These are phyloP conservation scores for Pedetes capensis DNA, from an alignment of 2,113 vertebrate species.

Conservation along the genomic window DNA sequence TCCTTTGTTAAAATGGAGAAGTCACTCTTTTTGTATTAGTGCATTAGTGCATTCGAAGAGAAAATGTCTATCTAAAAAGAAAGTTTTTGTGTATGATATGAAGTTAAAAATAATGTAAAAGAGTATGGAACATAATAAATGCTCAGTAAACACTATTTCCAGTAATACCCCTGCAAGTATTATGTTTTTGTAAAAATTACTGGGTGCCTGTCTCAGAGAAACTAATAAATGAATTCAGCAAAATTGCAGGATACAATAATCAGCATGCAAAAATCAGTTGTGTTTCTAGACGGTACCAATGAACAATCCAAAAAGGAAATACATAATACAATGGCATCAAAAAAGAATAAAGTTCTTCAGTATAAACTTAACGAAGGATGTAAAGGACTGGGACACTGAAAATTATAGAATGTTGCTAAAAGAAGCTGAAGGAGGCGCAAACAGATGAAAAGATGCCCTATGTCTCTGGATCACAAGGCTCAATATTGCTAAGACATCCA, in stretches of 20 bases:
- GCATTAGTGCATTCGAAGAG: not conserved
- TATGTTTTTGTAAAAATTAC: not conserved
- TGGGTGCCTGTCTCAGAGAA: not conserved
- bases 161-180: accelerated
- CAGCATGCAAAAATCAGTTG: not conserved
- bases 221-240: not conserved
- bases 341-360: not conserved
- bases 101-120: not conserved
- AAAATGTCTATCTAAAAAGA: not conserved
- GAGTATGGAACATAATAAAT: not conserved
- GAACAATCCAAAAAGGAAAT: not conserved
- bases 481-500: too few relatives aligned
- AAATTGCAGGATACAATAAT: not conserved
- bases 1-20: not conserved
- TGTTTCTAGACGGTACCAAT: not conserved
- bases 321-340: not conserved
- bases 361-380: not conserved
- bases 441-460: accelerated
- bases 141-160: accelerated
- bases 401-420: not conserved
- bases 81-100: not conserved
- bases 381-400: not conserved
- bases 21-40: not conserved
- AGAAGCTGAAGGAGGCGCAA: not conserved
- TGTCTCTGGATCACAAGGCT: not conserved